phyloP scores from a whole-genome alignment of 2,888 invertebrate genomes.

The Dasysyrphus tricinctus region DNA sequence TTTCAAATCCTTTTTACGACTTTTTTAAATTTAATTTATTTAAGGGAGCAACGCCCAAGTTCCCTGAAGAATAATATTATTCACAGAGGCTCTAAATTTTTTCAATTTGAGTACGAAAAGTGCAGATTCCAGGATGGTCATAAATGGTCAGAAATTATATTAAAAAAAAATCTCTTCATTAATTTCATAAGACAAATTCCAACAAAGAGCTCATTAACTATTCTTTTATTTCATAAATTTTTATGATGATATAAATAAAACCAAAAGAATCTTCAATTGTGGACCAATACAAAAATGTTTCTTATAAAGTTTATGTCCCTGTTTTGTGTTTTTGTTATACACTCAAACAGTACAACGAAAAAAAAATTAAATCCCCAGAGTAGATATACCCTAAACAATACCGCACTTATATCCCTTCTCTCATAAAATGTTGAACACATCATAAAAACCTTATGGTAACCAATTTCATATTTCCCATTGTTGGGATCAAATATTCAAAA shows the following conservation, averaged over 20 bases:
- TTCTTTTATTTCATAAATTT: background rate
- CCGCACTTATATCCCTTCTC: conserved; percentile 16
- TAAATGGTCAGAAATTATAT: too few relatives aligned
- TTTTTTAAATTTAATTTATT: too few relatives aligned
- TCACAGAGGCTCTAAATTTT: too few relatives aligned
- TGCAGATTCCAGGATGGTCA: too few relatives aligned
- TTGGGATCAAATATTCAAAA: conserved; percentile 74
- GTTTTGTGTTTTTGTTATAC: background rate
- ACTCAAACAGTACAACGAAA: background rate
- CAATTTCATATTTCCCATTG: conserved; percentile 74
- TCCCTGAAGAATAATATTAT: too few relatives aligned
- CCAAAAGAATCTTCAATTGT: background rate
- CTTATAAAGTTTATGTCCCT: background rate
- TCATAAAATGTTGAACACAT: conserved; percentile 64
- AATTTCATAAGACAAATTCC: background rate
- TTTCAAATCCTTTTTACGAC: too few relatives aligned
- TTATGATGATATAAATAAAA: conserved; percentile 6
- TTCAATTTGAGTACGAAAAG: too few relatives aligned
- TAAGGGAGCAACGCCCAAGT: too few relatives aligned
- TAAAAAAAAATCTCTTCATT: too few relatives aligned
- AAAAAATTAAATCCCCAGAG: conserved; percentile 11
- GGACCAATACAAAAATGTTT: conserved; percentile 5
- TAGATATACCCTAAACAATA: background rate
- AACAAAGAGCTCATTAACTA: background rate
- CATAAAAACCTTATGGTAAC: conserved; percentile 73